phyloP scores from a whole-genome alignment of 2,888 invertebrate species.

The Lacanobia wlatinum region DNA sequence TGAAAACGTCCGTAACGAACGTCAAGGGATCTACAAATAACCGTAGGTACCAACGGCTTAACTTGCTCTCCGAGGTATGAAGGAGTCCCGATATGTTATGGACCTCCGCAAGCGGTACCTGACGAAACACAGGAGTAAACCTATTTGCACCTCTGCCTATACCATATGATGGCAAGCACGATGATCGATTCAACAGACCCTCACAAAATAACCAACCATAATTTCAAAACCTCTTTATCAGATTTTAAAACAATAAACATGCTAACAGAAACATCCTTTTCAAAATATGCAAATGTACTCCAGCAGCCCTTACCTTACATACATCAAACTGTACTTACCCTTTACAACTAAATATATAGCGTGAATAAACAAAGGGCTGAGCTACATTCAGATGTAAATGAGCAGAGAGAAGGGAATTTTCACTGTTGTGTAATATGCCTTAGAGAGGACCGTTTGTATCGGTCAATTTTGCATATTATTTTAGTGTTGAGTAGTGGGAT shows the following conservation, averaged over 20 bases:
- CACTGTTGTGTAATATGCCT: slow-evolving; percentile 57
- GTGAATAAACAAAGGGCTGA: slow-evolving; percentile 66
- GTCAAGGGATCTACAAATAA: no score
- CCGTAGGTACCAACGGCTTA: no score
- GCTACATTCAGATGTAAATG: slow-evolving; percentile 70
- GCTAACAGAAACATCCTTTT: slow-evolving; percentile 15
- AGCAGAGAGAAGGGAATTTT: slow-evolving; percentile 43
- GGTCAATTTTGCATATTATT: slow-evolving; percentile 53
- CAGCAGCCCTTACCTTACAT: slow-evolving; percentile 41
- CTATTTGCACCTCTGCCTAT: neutral
- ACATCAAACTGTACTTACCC: slow-evolving; percentile 54
- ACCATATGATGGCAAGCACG: neutral
- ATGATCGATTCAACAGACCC: neutral
- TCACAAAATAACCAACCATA: neutral
- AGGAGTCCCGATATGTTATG: no score
- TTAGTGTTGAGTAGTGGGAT: slow-evolving; percentile 13
- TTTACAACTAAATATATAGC: slow-evolving; percentile 54
- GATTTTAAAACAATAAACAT: slow-evolving; percentile 35
- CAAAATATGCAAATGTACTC: slow-evolving; percentile 54
- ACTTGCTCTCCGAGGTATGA: no score
- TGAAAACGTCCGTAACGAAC: no score
- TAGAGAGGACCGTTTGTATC: slow-evolving; percentile 13
- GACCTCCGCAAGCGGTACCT: neutral
- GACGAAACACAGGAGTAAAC: neutral
- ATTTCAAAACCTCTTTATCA: slow-evolving; percentile 20